Conservation (phyloP, 2,888 invertebrate genomes). For the Zeuzera pyrina region DNA sequence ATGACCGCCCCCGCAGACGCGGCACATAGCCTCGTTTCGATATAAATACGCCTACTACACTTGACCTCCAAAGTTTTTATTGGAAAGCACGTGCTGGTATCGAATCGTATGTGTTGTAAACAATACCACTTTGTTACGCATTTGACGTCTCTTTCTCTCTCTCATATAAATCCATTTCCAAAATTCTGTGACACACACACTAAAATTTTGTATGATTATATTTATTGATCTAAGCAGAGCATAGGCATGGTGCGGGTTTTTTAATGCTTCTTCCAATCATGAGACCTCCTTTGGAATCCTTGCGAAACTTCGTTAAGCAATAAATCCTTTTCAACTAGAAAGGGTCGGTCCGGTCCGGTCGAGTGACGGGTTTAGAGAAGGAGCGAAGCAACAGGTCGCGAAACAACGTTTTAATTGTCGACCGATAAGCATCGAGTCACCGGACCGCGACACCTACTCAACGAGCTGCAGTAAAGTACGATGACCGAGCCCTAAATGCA, state of each 20-base stretch:
- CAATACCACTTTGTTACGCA: constrained; percentile 29
- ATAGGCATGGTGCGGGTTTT: too few relatives aligned
- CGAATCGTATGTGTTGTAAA: constrained; percentile 52
- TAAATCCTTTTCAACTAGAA: constrained; percentile 29
- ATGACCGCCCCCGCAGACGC: constrained; percentile 67
- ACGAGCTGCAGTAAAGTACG: constrained; percentile 40
- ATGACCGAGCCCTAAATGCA: constrained; percentile 60
- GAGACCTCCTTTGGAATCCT: too few relatives aligned
- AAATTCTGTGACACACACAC: too few relatives aligned
- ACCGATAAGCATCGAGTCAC: constrained; percentile 62
- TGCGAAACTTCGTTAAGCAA: constrained; percentile 30
- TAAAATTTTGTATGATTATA: too few relatives aligned
- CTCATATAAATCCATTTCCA: too few relatives aligned
- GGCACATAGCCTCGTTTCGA: constrained; percentile 63
- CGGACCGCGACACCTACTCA: constrained; percentile 51
- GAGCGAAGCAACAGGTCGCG: constrained; percentile 63
- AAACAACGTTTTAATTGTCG: constrained; percentile 67
- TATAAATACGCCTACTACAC: constrained; percentile 73
- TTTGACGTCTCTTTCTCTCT: too few relatives aligned
- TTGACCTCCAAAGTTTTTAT: constrained; percentile 73
- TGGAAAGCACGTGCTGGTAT: constrained; percentile 64
- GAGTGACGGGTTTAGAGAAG: constrained; percentile 22
- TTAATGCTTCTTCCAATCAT: too few relatives aligned
- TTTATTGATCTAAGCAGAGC: too few relatives aligned
- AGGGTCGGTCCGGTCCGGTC: constrained; percentile 25